Conservation (phyloP, 2,888 invertebrate genomes). For the Suillia variegata region DNA sequence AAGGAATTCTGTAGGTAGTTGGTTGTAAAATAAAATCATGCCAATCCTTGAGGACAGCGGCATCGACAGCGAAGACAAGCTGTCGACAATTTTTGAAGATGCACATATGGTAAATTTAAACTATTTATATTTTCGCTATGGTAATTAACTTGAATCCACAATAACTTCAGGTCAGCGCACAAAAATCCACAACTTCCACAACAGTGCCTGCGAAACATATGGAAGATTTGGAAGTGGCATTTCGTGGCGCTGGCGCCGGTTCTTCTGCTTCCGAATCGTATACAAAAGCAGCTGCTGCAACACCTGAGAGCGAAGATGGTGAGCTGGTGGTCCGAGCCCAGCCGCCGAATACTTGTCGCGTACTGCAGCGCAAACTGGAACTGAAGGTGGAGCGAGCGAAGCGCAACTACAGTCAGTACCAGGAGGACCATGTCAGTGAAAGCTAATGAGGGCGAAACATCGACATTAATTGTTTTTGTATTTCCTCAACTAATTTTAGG, state of each 20-base stretch:
- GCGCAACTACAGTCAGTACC: conserved; percentile 57
- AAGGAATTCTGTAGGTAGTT: not conserved
- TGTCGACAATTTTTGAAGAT: conserved; percentile 46
- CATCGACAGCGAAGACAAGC: conserved; percentile 58
- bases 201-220: conserved; percentile 46
- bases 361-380: conserved; percentile 60
- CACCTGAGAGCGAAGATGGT: conserved; percentile 5
- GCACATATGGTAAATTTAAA: conserved; percentile 43
- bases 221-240: conserved; percentile 52
- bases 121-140: no score
- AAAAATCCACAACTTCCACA: conserved; percentile 33
- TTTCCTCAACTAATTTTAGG: conserved; percentile 32
- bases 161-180: conserved; percentile 26
- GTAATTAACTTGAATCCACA: not conserved
- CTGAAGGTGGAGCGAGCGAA: conserved; percentile 61
- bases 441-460: no score
- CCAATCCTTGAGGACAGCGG: conserved; percentile 56
- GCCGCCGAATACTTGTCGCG: conserved; percentile 59
- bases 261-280: not conserved
- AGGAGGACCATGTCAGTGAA: conserved; percentile 49
- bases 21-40: not conserved
- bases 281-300: not conserved
- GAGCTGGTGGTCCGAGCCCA: conserved; percentile 23
- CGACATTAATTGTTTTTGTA: not conserved
- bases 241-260: conserved; percentile 40